Conservation (phyloP, 2,113 vertebrate species). For the Lonchura striata region DNA sequence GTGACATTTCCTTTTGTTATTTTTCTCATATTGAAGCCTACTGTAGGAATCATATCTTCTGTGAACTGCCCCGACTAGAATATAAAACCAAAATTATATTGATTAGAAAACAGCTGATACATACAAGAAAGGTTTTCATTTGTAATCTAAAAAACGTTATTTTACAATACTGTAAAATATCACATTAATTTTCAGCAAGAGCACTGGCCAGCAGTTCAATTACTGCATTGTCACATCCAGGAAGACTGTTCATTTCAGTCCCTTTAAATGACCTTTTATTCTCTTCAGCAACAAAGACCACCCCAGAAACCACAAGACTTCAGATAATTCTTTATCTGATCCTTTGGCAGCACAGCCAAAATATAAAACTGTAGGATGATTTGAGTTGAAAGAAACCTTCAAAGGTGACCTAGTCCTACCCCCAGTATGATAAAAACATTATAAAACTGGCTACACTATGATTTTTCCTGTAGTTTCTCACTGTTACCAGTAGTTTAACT, state of each 20-base stretch:
- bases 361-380: background rate
- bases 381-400: background rate
- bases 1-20: constrained; percentile 71
- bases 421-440: background rate
- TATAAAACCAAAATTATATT: background rate
- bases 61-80: constrained; percentile 85
- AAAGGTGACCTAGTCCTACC: background rate
- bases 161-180: background rate
- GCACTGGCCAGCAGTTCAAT: background rate
- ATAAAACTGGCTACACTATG: background rate
- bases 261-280: constrained; percentile 20
- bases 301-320: background rate
- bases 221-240: background rate
- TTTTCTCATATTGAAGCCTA: constrained; percentile 89
- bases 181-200: background rate
- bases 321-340: background rate
- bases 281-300: background rate
- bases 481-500: background rate
- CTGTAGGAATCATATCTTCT: constrained; percentile 90
- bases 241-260: background rate
- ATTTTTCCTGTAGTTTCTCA: background rate
- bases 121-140: background rate
- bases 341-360: background rate
- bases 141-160: background rate
- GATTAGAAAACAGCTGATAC: constrained; percentile 38